Conservation (phyloP, 53 echinoderm and acorn worm species). For the Echinarachnius parma region DNA sequence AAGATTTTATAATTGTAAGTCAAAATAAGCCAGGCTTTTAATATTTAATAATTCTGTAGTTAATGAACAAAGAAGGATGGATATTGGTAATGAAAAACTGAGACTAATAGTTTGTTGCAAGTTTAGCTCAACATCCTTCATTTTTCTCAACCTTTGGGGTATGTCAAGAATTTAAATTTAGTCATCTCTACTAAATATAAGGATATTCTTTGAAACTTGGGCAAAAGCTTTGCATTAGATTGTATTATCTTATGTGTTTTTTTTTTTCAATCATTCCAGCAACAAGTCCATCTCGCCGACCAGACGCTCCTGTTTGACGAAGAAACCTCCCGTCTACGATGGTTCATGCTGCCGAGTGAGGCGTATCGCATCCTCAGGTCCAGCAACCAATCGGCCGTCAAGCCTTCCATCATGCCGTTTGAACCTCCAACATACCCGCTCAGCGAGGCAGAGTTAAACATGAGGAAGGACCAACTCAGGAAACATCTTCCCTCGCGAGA, state of each 20-base stretch:
- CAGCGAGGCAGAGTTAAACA: neutral
- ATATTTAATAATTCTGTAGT: too few species aligned
- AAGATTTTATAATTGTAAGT: neutral
- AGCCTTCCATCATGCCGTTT: conserved; percentile 55
- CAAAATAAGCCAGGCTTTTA: too few species aligned
- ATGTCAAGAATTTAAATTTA: too few species aligned
- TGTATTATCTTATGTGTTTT: too few species aligned
- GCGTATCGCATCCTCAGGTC: conserved; percentile 55
- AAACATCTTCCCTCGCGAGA: neutral
- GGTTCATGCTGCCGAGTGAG: conserved; percentile 98
- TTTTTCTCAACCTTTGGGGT: too few species aligned
- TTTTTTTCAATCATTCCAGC: conserved; percentile 57
- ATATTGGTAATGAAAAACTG: too few species aligned
- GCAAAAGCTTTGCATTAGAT: too few species aligned
- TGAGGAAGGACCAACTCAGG: conserved; percentile 5
- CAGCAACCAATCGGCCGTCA: neutral
- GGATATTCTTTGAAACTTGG: too few species aligned
- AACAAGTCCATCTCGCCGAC: conserved; percentile 71
- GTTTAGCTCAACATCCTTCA: too few species aligned
- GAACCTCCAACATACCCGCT: conserved; percentile 69
- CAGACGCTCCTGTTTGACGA: conserved; percentile 80
- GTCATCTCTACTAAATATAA: too few species aligned
- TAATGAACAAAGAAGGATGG: too few species aligned
- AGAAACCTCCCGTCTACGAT: conserved; percentile 60
- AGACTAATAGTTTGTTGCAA: too few species aligned